Evolutionary conservation across 1,140 invertebrate species (phyloP).

Genomic region (Trichomalopsis sarcophagae): DNA sequence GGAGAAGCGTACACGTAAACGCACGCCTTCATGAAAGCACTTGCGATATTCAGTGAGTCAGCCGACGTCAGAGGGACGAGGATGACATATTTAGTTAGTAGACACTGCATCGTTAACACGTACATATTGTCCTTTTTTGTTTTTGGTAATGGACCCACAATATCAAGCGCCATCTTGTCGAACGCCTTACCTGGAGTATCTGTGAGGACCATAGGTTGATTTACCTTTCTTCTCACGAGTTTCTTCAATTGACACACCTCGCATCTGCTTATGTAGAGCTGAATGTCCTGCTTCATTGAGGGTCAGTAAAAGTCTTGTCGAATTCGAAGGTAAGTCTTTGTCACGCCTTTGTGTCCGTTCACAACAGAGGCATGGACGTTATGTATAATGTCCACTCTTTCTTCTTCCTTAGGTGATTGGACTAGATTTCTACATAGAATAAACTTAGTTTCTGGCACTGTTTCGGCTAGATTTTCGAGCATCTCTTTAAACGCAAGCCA

Average conservation of each 20-base stretch:
- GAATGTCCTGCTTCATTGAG: background rate
- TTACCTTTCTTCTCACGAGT: conserved; percentile 12
- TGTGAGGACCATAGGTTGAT: conserved; percentile 8
- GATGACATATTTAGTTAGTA: conserved; percentile 21
- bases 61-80: background rate
- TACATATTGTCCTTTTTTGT: background rate
- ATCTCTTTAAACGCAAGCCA: background rate
- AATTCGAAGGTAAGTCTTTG: background rate
- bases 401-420: background rate
- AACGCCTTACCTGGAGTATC: conserved; percentile 32
- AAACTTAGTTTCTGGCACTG: background rate
- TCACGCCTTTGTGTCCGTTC: conserved; percentile 4
- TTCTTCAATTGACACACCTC: conserved; percentile 24
- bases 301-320: conserved; percentile 3
- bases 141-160: conserved; percentile 17
- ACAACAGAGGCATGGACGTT: background rate
- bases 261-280: background rate
- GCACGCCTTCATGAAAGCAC: conserved; percentile 7
- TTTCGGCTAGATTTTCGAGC: background rate
- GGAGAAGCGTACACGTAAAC: conserved; percentile 37
- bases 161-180: too few species aligned
- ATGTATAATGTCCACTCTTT: background rate
- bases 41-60: background rate
- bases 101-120: conserved; percentile 27
- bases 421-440: background rate